These are phyloP conservation scores for Sinopyrophorus schimmeli DNA, from an alignment of 2,888 invertebrate species.

Conservation along the genomic window DNA sequence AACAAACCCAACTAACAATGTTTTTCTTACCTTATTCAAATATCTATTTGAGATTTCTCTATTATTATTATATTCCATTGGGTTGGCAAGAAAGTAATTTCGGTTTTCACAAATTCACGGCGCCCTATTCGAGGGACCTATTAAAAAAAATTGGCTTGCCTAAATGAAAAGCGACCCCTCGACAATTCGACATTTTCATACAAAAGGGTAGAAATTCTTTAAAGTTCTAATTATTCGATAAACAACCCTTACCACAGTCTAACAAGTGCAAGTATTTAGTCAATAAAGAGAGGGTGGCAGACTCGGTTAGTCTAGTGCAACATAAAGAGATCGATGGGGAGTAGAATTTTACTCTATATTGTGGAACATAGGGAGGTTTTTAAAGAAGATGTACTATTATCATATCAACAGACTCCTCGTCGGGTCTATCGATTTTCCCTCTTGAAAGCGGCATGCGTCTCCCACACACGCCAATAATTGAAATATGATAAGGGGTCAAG, in stretches of 20 bases:
- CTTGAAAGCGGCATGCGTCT: not conserved
- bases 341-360: constrained; percentile 20
- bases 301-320: constrained; percentile 17
- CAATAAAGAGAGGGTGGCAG: constrained; percentile 9
- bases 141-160: too few species aligned
- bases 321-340: constrained; percentile 14
- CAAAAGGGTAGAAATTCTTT: not conserved
- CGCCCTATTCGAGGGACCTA: too few species aligned
- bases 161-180: too few species aligned
- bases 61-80: too few species aligned
- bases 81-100: too few species aligned
- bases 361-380: constrained; percentile 15
- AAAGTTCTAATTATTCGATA: constrained; percentile 4
- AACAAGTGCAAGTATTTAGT: constrained; percentile 14
- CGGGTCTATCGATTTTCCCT: constrained; percentile 14
- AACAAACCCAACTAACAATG: too few species aligned
- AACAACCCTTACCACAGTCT: constrained; percentile 2
- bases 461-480: constrained; percentile 19
- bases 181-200: not conserved
- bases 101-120: too few species aligned
- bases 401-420: constrained; percentile 17
- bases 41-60: too few species aligned
- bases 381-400: constrained; percentile 15
- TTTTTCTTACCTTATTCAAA: too few species aligned
- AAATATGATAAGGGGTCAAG: constrained; percentile 26